Base-by-base conservation (phyloP, 2,797 vertebrate species). In the Cyclopterus lumpus region DNA sequence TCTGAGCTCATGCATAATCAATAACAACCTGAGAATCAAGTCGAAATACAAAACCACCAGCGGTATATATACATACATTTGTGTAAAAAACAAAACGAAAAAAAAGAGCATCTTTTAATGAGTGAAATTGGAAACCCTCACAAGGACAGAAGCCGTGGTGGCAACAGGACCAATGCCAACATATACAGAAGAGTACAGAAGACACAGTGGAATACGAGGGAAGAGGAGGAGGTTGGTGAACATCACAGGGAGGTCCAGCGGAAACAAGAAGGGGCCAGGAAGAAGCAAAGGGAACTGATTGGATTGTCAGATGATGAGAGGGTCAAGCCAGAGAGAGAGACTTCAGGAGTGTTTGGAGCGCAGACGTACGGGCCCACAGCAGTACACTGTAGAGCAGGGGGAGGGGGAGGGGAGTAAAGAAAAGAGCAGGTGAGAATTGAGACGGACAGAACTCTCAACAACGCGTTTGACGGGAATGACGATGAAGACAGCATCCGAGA, bases 331-430 rank as follows among this genome's bases (percentile, higher is more conserved):
- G 89, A 82, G 89, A 82, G 89, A 88, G 79, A 77, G 71, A 93
- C 94, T 93, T 99, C 96, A 98, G 92, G 94, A 89, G 88, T 88
- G 94, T 94, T 95, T 97, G 94, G 94, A 90, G 63, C 94, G 96
- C 87, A 97, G 91, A 89, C 95, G 96, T 90, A 99, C 94, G 64
- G 94, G 94, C 67, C 94, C 94, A 83, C 94, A 95, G 93, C 95
- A 95, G 88, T 94, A 94, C 82, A 94, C 95, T 95, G 88, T 8
- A 90, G 44, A 79, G 71, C 53, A 79, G 86, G 87, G 86, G 73
- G 30, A 83, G 86, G 88, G 18, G 85, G 88, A 71, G 84, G 88
- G 77, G 79, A 57, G 68, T 90, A 53, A 92, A 87, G 70, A 92
- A 94, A 95, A 87, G 58, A 86, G 86, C 30, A 93, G 60, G 86